Percentiles rank a stretch among this genome's conserved stretches.
phyloP scores from a whole-genome alignment of 2,797 vertebrate species.

The Sebastes trivittatus region DNA sequence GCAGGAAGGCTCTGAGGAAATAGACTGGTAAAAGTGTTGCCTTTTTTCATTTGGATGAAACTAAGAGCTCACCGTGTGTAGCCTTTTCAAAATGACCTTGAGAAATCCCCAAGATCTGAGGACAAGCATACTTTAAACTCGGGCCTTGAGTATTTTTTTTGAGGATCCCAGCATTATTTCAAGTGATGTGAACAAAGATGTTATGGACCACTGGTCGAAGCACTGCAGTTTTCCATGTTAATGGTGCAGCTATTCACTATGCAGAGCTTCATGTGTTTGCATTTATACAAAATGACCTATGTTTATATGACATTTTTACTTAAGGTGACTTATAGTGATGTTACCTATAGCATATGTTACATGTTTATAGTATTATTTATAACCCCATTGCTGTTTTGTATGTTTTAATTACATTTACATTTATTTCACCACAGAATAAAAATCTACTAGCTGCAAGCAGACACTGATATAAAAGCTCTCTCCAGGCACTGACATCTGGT shows the following conservation, averaged over 20 bases:
- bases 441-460: not conserved
- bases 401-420: not conserved
- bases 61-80: constrained; percentile 73
- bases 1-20: constrained; percentile 77
- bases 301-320: not conserved
- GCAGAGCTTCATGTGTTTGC: not conserved
- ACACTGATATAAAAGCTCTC: not conserved
- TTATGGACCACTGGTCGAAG: constrained; percentile 4
- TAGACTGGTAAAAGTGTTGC: constrained; percentile 79
- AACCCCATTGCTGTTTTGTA: not conserved
- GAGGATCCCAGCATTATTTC: constrained; percentile 4
- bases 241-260: not conserved
- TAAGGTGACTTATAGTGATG: not conserved
- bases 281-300: not conserved
- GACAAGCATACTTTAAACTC: constrained; percentile 18
- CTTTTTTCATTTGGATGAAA: constrained; percentile 80
- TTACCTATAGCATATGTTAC: not conserved
- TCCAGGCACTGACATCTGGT: not conserved
- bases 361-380: not conserved
- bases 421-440: constrained; percentile 5
- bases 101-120: constrained; percentile 53
- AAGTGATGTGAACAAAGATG: constrained; percentile 30
- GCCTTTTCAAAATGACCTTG: constrained; percentile 75
- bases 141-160: constrained; percentile 16
- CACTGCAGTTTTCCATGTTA: not conserved